Evolutionary conservation across 30 jellyfish, hydroid and myxozoan species (phyloP), one percentile per base, ranked within the genome.

Genomic region (Hydractinia echinata): DNA sequence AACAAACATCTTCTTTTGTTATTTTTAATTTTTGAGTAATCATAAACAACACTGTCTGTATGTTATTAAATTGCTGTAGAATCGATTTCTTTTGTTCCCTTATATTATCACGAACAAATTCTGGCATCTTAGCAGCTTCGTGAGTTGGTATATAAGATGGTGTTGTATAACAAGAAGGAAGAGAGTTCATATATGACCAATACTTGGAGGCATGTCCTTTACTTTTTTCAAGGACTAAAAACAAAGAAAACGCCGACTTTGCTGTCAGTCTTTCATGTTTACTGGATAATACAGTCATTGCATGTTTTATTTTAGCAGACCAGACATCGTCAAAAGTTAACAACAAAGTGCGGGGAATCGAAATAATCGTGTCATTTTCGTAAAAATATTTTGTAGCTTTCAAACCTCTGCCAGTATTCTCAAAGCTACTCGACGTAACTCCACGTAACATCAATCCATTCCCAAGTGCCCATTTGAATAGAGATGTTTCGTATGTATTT

Each of bases 331-430:
- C 86, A 54, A 73, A 73, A n/a, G 90, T 72, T 15, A 83, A 52
- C 9, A 83, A 67, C n/a, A 74, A 55, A 18, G 54, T 76, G 13
- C 64, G 5, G 15, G 91, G 90, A 16, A 83, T 54, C 18, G 89
- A 11, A 18, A 83, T 83, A 19, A 83, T 64, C 8, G 44, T 19
- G 54, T 77, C 81, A 52, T 70, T 52, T 21, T 60, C 48, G 2
- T n/a, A 49, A 14, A 83, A 49, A 73, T 30, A 5, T 13, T 73
- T 56, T 19, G 91, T 69, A 6, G 91, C 56, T 53, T 21, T 77
- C 15, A 83, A 53, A 15, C 91, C 91, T 39, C 91, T 55, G 8
- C 91, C 91, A 14, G 91, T 74, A 18, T 54, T 51, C 18, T 51
- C 51, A 54, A 83, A 83, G 11, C 14, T 44, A n/a, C 50, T 60